Evolutionary conservation across 2,797 vertebrate genomes (phyloP).

Genomic region (Acipenser oxyrinchus): DNA sequence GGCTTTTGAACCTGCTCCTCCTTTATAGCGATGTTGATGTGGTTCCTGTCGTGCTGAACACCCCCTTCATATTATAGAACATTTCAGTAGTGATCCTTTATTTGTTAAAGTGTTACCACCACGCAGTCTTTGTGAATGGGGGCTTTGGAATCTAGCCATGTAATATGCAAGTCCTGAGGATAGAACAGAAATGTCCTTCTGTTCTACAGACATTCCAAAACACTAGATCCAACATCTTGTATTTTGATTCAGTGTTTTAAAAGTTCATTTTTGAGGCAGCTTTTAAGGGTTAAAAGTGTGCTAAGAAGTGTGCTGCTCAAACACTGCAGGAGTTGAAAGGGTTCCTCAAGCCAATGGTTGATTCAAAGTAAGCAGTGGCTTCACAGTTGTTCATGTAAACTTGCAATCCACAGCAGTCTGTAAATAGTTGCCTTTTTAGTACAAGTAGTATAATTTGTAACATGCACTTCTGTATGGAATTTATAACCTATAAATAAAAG

Average conservation of each 20-base stretch:
- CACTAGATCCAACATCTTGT: neutral
- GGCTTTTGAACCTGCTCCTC: neutral
- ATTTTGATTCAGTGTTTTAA: neutral
- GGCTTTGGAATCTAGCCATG: slow-evolving; percentile 57
- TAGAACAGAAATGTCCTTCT: slow-evolving; percentile 45
- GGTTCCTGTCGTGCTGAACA: neutral
- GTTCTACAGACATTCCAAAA: slow-evolving; percentile 32
- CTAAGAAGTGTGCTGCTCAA: neutral
- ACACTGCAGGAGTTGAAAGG: neutral
- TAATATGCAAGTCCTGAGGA: slow-evolving; percentile 66
- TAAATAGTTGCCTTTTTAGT: slow-evolving; percentile 1
- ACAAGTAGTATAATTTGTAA: neutral
- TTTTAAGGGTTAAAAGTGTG: neutral
- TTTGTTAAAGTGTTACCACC: neutral
- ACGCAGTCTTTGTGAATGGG: slow-evolving; percentile 34
- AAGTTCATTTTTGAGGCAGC: neutral
- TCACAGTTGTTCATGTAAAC: slow-evolving; percentile 11
- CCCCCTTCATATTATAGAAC: neutral
- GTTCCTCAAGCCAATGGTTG: neutral
- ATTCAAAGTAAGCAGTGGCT: neutral
- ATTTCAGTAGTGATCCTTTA: neutral
- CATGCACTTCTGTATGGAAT: no score
- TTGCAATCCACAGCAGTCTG: neutral
- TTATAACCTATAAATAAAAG: neutral
- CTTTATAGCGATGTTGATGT: neutral